phyloP scores from a whole-genome alignment of 2,113 vertebrate species.

The Rattus norvegicus region DNA sequence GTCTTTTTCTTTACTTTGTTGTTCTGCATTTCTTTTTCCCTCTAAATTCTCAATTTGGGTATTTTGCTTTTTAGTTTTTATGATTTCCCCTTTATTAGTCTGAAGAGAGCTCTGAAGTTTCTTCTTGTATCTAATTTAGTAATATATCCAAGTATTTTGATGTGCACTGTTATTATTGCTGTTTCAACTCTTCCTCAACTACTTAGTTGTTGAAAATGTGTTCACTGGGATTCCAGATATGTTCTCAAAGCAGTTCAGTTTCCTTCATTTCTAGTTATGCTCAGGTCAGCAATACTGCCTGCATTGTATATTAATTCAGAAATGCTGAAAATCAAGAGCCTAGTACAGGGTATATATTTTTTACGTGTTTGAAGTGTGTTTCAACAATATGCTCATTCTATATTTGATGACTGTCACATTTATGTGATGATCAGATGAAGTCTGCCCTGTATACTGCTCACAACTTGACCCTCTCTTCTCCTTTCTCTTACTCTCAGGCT shows the following conservation, averaged over 20 bases:
- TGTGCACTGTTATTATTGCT: background rate
- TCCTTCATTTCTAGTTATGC: background rate
- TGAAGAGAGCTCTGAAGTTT: background rate
- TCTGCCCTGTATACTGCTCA: background rate
- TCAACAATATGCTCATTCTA: background rate
- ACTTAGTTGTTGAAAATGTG: background rate
- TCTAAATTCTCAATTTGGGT: background rate
- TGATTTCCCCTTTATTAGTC: background rate
- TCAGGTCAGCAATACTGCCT: background rate
- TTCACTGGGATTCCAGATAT: background rate
- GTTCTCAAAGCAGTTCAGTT: background rate
- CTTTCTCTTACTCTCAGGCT: background rate
- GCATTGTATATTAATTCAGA: background rate
- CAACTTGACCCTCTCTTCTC: background rate
- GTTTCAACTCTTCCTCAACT: background rate
- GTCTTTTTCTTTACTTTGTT: background rate
- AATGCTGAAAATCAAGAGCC: background rate
- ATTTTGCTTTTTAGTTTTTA: background rate
- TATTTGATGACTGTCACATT: background rate
- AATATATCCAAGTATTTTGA: background rate
- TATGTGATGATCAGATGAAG: background rate
- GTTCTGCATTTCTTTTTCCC: background rate
- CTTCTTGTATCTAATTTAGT: slow-evolving; percentile 6
- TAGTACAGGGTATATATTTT: background rate
- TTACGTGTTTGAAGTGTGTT: background rate